Conservation (phyloP, 2,797 vertebrate genomes). For the Microctenopoma stevenorrisi region DNA sequence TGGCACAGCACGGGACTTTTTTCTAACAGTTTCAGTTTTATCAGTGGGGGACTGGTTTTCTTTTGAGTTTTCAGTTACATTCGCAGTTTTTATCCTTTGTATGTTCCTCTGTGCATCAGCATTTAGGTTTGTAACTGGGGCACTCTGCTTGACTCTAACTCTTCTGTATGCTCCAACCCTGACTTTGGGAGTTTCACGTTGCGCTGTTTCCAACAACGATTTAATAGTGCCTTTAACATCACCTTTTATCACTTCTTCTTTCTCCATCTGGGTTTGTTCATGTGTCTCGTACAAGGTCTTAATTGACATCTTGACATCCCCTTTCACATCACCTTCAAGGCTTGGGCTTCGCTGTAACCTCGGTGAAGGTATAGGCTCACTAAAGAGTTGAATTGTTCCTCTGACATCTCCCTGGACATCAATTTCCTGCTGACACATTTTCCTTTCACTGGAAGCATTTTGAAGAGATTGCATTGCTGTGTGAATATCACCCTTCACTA, state of each 20-base stretch:
- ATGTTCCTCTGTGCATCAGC: conserved; percentile 72
- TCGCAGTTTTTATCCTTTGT: conserved; percentile 80
- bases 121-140: conserved; percentile 76
- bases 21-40: conserved; percentile 40
- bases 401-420: conserved; percentile 82
- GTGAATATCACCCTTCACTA: conserved; percentile 82
- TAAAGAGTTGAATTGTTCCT: conserved; percentile 83
- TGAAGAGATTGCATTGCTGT: conserved; percentile 76
- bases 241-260: conserved; percentile 83
- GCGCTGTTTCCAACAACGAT: conserved; percentile 85
- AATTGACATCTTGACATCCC: conserved; percentile 82
- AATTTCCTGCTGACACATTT: conserved; percentile 75
- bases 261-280: conserved; percentile 79
- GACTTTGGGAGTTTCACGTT: conserved; percentile 78
- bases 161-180: conserved; percentile 77
- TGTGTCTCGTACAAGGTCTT: conserved; percentile 82
- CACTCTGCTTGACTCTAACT: conserved; percentile 76
- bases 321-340: conserved; percentile 73
- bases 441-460: conserved; percentile 82
- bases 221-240: conserved; percentile 87
- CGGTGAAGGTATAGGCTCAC: conserved; percentile 80
- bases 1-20: conserved; percentile 44
- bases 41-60: conserved; percentile 49
- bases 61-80: conserved; percentile 55
- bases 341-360: conserved; percentile 76